These are phyloP conservation scores for Conomelus anceps DNA, from an alignment of 2,888 invertebrate species.

Conservation along the genomic window DNA sequence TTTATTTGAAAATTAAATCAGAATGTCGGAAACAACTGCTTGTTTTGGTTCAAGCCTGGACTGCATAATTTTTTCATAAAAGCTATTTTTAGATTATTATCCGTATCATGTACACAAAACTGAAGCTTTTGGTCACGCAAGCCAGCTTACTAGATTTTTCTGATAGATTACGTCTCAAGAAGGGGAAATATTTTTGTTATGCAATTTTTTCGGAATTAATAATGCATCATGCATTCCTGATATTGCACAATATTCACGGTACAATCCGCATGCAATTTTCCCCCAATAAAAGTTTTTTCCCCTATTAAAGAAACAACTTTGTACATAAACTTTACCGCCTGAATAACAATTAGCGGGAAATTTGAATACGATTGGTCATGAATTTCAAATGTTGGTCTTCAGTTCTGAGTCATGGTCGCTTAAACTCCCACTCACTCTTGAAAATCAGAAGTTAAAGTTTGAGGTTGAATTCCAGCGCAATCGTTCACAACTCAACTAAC, in stretches of 20 bases:
- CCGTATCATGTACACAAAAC: not conserved
- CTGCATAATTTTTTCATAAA: not conserved
- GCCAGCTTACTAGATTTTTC: not conserved
- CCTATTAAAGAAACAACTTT: too few relatives aligned
- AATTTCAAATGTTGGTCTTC: not conserved
- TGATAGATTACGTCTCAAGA: not conserved
- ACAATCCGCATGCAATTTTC: not conserved
- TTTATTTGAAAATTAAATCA: not conserved
- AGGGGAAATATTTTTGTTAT: not conserved
- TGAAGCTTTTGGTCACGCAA: not conserved
- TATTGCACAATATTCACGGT: not conserved
- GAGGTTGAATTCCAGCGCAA: not conserved
- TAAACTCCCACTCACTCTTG: not conserved
- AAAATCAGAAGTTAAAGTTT: not conserved
- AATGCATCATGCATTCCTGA: not conserved
- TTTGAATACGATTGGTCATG: not conserved
- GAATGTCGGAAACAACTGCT: not conserved
- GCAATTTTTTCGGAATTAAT: not conserved
- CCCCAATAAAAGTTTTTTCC: not conserved
- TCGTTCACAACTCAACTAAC: not conserved
- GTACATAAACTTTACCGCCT: not conserved
- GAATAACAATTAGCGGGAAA: not conserved
- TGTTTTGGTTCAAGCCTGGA: too few relatives aligned
- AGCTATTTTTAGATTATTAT: not conserved
- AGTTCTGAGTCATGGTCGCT: not conserved